A percentile compares a stretch with the other conserved stretches of the same genome.
Evolutionary conservation across 92 coral and sea anemone genomes (phyloP).

Genomic region (Plumapathes pennacea): DNA sequence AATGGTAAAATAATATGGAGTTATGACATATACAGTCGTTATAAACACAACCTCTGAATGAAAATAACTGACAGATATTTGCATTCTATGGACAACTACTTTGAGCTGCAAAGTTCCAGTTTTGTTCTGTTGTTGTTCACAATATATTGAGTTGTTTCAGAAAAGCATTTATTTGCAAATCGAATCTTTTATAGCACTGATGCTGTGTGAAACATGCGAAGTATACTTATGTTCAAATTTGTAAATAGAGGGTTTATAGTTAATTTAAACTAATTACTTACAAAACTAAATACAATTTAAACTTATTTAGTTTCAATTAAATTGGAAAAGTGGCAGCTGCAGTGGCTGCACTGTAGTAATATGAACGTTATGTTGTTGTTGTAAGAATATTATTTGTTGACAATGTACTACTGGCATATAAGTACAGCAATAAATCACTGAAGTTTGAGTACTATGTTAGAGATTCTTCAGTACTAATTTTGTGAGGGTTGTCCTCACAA

Average conservation of each 20-base stretch:
- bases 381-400: background rate
- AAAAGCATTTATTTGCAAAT: background rate
- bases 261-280: no score
- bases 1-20: background rate
- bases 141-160: background rate
- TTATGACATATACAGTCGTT: background rate
- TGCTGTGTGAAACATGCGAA: no score
- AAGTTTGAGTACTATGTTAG: constrained; percentile 16
- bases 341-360: background rate
- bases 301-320: no score
- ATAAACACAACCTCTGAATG: background rate
- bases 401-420: background rate
- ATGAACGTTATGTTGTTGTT: background rate
- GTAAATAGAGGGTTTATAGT: no score
- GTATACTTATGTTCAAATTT: no score
- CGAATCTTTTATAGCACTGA: background rate
- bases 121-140: constrained; percentile 1
- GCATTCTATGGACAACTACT: background rate
- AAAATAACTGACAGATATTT: background rate
- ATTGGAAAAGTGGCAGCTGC: no score
- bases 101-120: background rate
- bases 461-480: constrained; percentile 23
- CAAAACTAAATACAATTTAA: no score
- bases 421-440: background rate
- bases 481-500: constrained; percentile 45